phyloP scores from a whole-genome alignment of 2,888 invertebrate species.

The Gisinianus flammeolus region DNA sequence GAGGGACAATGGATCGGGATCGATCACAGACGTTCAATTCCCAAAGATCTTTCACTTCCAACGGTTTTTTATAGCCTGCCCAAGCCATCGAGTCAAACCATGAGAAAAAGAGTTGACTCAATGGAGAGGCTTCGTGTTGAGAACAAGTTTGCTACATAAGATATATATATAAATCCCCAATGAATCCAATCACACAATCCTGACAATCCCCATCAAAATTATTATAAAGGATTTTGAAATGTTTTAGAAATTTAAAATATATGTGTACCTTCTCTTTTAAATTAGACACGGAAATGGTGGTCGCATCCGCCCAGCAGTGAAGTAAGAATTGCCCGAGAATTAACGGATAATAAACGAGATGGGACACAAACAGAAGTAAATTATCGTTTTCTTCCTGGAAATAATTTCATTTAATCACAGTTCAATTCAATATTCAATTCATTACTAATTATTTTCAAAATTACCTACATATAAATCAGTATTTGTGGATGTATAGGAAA shows the following conservation, averaged over 20 bases:
- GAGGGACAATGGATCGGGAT: constrained; percentile 60
- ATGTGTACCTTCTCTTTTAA: background rate
- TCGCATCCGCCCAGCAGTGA: constrained; percentile 48
- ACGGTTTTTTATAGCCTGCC: constrained; percentile 64
- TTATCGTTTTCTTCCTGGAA: constrained; percentile 2
- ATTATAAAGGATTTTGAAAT: no score
- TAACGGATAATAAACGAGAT: background rate
- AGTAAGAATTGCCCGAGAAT: constrained; percentile 18
- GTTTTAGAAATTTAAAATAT: no score
- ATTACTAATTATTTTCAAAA: background rate
- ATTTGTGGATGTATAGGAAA: background rate
- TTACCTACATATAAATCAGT: background rate
- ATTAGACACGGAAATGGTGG: background rate
- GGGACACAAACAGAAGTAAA: background rate
- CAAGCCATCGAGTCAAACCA: constrained; percentile 73
- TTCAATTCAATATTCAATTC: background rate
- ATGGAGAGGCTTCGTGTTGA: constrained; percentile 81
- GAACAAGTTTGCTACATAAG: constrained; percentile 83
- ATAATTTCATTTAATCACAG: background rate
- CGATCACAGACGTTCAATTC: constrained; percentile 63
- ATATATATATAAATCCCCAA: no score
- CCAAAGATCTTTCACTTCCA: constrained; percentile 66
- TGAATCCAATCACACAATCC: no score
- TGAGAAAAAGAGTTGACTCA: constrained; percentile 82
- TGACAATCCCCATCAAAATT: no score